These are phyloP conservation scores for Sorex fumeus DNA, from an alignment of 2,113 vertebrate genomes.

Conservation along the genomic window DNA sequence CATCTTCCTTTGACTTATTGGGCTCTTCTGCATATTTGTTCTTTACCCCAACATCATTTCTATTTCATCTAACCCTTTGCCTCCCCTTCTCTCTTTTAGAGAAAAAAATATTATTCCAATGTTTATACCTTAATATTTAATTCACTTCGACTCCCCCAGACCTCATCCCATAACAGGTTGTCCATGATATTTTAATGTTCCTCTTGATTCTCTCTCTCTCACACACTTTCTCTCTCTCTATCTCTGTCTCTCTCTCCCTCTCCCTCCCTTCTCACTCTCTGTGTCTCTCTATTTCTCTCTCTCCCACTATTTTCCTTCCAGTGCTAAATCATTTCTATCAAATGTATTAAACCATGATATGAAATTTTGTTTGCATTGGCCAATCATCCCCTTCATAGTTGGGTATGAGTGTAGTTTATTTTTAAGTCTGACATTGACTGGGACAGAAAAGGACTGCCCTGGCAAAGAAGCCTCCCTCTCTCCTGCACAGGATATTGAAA, in stretches of 20 bases:
- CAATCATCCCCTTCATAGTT: background rate
- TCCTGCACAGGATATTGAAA: too few species aligned
- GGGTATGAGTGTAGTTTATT: background rate
- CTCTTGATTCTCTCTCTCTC: too few species aligned
- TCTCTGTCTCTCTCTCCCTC: background rate
- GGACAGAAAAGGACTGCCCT: background rate
- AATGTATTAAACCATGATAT: background rate
- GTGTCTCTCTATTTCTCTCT: too few species aligned
- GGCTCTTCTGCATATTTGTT: too few species aligned
- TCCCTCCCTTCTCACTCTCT: too few species aligned
- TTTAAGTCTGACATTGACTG: background rate
- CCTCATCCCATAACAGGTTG: background rate
- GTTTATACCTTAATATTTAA: background rate
- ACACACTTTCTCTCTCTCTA: conserved; percentile 2
- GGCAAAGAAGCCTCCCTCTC: too few species aligned
- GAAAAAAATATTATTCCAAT: background rate
- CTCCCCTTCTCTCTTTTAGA: too few species aligned
- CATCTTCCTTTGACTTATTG: too few species aligned
- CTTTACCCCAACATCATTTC: background rate
- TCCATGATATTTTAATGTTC: background rate
- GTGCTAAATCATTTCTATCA: background rate
- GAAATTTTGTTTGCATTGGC: background rate
- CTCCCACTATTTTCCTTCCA: too few species aligned
- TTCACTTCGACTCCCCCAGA: background rate
- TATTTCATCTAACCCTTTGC: background rate